Evolutionary conservation across 2,797 vertebrate species (phyloP).

Genomic region (Chloroceryle amazona): DNA sequence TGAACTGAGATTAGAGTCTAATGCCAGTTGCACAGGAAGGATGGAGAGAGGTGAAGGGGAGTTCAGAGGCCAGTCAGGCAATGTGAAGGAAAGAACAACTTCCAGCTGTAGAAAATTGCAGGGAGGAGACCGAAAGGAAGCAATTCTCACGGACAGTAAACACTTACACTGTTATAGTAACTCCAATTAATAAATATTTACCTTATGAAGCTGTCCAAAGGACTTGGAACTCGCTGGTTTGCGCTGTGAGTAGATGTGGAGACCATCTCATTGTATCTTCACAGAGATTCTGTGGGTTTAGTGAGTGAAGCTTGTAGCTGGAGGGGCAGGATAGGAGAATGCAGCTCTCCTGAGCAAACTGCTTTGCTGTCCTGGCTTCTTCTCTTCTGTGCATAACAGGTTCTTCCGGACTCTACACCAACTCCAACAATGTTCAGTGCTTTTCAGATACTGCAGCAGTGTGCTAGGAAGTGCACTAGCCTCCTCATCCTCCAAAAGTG

Average conservation of each 20-base stretch:
- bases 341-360: background rate
- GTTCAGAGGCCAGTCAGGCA: conserved; percentile 47
- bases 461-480: background rate
- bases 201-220: conserved; percentile 5
- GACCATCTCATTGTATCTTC: background rate
- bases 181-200: conserved; percentile 50
- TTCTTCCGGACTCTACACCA: background rate
- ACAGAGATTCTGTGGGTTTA: background rate
- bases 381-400: background rate
- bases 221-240: background rate
- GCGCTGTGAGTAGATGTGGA: background rate
- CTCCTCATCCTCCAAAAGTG: background rate
- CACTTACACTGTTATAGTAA: conserved; percentile 14
- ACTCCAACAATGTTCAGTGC: background rate
- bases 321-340: background rate
- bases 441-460: background rate
- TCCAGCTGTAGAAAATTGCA: conserved; percentile 62
- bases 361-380: background rate
- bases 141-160: conserved; percentile 47
- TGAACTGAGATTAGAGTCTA: background rate
- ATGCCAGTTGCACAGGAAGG: conserved; percentile 46
- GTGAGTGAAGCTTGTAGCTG: background rate
- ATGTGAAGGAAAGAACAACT: conserved; percentile 45
- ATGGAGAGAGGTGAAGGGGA: conserved; percentile 35
- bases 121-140: conserved; percentile 58